Percentiles rank a stretch among this genome's conserved stretches.
Conservation (phyloP, 1,140 invertebrate species). For the Temnothorax longispinosus region DNA sequence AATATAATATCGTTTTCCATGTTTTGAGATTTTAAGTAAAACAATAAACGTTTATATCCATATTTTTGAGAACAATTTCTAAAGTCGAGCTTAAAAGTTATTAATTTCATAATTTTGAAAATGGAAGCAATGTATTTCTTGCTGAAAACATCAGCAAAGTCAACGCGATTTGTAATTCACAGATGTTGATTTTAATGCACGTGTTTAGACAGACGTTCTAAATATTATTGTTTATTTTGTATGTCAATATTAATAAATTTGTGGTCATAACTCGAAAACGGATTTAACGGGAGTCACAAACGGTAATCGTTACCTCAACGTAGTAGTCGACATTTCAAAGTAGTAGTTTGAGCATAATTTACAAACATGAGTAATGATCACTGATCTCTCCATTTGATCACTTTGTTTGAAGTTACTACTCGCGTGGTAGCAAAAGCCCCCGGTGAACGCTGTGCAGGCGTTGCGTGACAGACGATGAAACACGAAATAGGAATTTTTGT, state of each 20-base stretch:
- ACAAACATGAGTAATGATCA: constrained; percentile 43
- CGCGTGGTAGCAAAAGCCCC: constrained; percentile 29
- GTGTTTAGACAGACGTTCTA: neutral
- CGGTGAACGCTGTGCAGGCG: constrained; percentile 1
- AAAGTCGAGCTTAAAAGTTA: neutral
- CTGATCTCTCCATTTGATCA: constrained; percentile 53
- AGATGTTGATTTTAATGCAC: neutral
- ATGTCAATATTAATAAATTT: neutral
- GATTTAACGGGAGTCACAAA: neutral
- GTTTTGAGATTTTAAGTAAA: neutral
- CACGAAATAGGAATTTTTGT: constrained; percentile 55
- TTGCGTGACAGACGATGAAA: constrained; percentile 53
- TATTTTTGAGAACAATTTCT: neutral
- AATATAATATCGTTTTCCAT: neutral
- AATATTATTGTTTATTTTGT: constrained; percentile 13
- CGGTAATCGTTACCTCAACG: neutral
- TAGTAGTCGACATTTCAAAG: neutral
- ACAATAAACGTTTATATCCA: neutral
- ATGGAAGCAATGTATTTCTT: neutral
- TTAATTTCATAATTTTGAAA: neutral
- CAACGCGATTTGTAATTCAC: neutral
- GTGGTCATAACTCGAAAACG: neutral
- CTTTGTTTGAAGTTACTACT: constrained; percentile 49
- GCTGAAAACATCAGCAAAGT: neutral
- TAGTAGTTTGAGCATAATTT: neutral